phyloP scores from a whole-genome alignment of 2,797 vertebrate genomes.

The Phoebastria nigripes region DNA sequence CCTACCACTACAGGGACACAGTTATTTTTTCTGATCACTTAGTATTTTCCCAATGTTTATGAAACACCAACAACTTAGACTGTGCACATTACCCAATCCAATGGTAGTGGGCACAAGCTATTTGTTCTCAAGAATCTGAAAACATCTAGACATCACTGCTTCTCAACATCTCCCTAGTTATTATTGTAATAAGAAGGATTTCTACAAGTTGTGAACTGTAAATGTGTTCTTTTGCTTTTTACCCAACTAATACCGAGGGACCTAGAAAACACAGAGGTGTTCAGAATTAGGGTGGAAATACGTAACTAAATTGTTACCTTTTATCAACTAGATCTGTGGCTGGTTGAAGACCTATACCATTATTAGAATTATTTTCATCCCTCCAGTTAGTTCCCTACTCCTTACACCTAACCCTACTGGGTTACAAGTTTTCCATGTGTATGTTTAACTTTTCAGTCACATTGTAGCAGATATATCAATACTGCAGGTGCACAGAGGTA shows the following conservation, averaged over 20 bases:
- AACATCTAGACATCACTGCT: neutral
- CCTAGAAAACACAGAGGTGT: neutral
- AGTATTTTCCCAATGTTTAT: neutral
- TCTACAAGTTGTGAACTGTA: neutral
- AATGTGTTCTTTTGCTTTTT: neutral
- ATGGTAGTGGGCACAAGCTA: neutral
- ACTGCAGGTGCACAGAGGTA: neutral
- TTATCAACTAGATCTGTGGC: neutral
- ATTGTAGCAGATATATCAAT: neutral
- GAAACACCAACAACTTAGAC: neutral
- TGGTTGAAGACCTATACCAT: neutral
- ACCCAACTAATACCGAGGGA: neutral
- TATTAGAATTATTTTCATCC: neutral
- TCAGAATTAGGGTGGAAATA: neutral
- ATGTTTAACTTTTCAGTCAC: neutral
- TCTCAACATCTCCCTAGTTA: neutral
- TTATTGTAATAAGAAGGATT: neutral
- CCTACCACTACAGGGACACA: neutral
- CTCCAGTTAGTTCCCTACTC: neutral
- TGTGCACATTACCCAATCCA: neutral
- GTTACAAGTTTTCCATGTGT: neutral
- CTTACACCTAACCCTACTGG: neutral
- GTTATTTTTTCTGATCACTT: neutral
- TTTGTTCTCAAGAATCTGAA: neutral
- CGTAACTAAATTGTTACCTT: neutral